phyloP scores from a whole-genome alignment of 1,140 invertebrate species.

The Hyles euphorbiae region DNA sequence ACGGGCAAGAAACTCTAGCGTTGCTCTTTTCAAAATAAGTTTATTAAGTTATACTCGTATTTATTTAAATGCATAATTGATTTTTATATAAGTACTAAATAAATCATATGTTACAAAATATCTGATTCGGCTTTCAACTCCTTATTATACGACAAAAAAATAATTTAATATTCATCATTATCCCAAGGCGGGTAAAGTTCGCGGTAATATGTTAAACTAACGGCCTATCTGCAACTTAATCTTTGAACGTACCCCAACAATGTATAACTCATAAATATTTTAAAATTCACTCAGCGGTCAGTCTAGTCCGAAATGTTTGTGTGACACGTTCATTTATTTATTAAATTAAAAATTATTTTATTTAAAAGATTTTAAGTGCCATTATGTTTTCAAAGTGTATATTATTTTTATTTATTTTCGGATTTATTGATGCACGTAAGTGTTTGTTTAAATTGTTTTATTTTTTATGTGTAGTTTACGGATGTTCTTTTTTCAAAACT shows the following conservation, averaged over 20 bases:
- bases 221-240: not conserved
- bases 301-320: conserved; percentile 28
- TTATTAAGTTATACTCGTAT: too few species aligned
- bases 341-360: not conserved
- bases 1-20: too few species aligned
- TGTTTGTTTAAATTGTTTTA: conserved; percentile 11
- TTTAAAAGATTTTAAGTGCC: conserved; percentile 6
- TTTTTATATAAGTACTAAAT: too few species aligned
- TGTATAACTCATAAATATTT: conserved; percentile 7
- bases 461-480: not conserved
- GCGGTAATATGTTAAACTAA: too few species aligned
- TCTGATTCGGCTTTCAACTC: too few species aligned
- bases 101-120: too few species aligned
- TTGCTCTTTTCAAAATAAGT: too few species aligned
- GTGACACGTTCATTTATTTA: conserved; percentile 9
- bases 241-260: not conserved
- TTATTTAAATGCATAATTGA: too few species aligned
- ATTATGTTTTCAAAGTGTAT: conserved; percentile 46
- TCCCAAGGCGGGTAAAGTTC: too few species aligned
- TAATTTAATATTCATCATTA: too few species aligned
- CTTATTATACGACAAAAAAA: too few species aligned
- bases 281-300: conserved; percentile 3
- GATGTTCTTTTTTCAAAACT: not conserved
- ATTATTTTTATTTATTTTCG: conserved; percentile 37
- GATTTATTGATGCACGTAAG: conserved; percentile 34